Percentiles rank a stretch among this genome's conserved stretches.
These are phyloP conservation scores for Dicranocentrus wangi DNA, from an alignment of 2,888 invertebrate genomes.

Conservation along the genomic window DNA sequence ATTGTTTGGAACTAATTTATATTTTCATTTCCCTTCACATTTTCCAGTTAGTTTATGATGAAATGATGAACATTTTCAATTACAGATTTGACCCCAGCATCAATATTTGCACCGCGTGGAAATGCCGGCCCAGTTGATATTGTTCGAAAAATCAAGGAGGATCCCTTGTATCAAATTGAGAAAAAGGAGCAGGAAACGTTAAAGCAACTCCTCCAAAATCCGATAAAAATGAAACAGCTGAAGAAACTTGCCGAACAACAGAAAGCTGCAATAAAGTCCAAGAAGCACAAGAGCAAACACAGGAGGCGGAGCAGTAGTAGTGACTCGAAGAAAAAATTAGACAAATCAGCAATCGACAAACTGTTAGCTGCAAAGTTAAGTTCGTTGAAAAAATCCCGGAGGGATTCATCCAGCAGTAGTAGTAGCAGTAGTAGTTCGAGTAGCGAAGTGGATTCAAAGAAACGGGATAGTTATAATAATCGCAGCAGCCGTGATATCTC, in stretches of 20 bases:
- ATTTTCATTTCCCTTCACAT: not conserved
- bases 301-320: constrained; percentile 76
- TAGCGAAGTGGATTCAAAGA: constrained; percentile 71
- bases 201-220: constrained; percentile 90
- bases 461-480: constrained; percentile 51
- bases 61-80: too few species aligned
- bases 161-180: constrained; percentile 91
- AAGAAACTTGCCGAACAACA: constrained; percentile 81
- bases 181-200: constrained; percentile 92
- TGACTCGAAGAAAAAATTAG: constrained; percentile 46
- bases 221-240: constrained; percentile 89
- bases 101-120: constrained; percentile 73
- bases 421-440: constrained; percentile 64
- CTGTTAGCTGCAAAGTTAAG: constrained; percentile 83
- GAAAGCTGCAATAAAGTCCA: constrained; percentile 40
- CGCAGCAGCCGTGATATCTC: constrained; percentile 31
- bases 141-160: constrained; percentile 91
- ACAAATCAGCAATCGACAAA: constrained; percentile 77
- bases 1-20: not conserved
- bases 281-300: constrained; percentile 75
- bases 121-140: constrained; percentile 86
- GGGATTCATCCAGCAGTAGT: constrained; percentile 73
- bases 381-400: constrained; percentile 76
- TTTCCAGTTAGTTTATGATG: too few species aligned
- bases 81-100: constrained; percentile 74